Evolutionary conservation across 2,113 vertebrate genomes (phyloP), one percentile per base, ranked within the genome.

Genomic region (Lynx canadensis): DNA sequence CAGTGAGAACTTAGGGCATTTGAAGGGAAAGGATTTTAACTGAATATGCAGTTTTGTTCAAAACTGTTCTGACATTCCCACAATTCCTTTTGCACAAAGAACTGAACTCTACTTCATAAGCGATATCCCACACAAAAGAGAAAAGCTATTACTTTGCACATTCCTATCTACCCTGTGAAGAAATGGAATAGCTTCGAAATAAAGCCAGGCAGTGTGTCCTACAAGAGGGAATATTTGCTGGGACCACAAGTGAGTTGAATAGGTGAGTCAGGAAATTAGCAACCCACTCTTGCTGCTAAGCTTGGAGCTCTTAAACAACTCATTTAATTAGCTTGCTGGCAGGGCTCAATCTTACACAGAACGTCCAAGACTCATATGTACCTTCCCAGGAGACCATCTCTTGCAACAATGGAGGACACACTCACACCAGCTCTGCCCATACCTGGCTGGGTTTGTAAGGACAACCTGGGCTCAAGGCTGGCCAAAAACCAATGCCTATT

Each of bases 191-290:
- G 74, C 36, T 91, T 89, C 3, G 0, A 84, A 94, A 95, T 66
- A 97, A 97, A 97, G 93, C 86, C 80, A 83, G 74, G 84, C 55
- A 89, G 88, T 95, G 97, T 97, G 89, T 74, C 86, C 96, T 93
- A 69, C 33, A 29, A 95, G 81, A 84, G n/a, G 76, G 60, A 83
- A 25, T 74, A 41, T 94, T 95, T 95, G 85, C 97, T 45, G 38
- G 94, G 85, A 50, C 69, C 82, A 90, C 84, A 95, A 88, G 82
- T 91, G 94, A 96, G 73, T 93, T 48, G 69, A 97, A 93, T 60
- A 97, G 96, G 96, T 97, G 97, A 97, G 73, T 97, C 80, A 97
- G 96, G 96, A 92, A 93, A 95, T 90, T 69, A 92, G 86, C 78
- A 69, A 78, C 96, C 95, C 89, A 96, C 95, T 89, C 73, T 76